Conservation (phyloP, 30 jellyfish, hydroid and myxozoan genomes). For the Pseudorhiza aurosa region DNA sequence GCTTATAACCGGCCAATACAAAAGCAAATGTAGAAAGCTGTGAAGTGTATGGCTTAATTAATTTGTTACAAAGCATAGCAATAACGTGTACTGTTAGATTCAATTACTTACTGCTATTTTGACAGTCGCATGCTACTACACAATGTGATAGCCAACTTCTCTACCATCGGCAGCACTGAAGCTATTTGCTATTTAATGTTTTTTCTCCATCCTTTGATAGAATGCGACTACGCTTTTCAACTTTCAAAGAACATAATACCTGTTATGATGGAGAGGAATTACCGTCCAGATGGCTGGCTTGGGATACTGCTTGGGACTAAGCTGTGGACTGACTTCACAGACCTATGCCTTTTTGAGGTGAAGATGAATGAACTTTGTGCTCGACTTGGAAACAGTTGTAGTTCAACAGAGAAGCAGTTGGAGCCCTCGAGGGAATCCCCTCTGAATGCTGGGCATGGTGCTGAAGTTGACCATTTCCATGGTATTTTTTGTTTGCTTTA, state of each 20-base stretch:
- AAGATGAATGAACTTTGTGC: not conserved
- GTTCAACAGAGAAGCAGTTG: not conserved
- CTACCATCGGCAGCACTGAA: too few species aligned
- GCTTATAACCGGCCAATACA: too few species aligned
- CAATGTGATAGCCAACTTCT: too few species aligned
- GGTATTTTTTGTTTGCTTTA: too few species aligned
- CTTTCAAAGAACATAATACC: slow-evolving; percentile 53
- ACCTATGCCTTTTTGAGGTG: not conserved
- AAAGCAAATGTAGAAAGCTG: too few species aligned
- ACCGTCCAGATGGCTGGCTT: slow-evolving; percentile 85
- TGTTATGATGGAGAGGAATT: slow-evolving; percentile 56
- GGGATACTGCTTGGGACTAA: slow-evolving; percentile 79
- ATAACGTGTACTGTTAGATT: too few species aligned
- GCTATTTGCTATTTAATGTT: too few species aligned
- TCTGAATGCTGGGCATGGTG: not conserved
- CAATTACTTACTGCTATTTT: too few species aligned
- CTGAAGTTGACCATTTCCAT: not conserved
- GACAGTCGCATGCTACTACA: too few species aligned
- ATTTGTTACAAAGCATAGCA: too few species aligned
- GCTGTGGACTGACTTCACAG: slow-evolving; percentile 68
- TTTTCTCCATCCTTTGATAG: slow-evolving; percentile 12
- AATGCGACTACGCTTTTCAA: slow-evolving; percentile 83
- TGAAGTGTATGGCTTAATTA: too few species aligned
- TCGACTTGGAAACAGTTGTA: not conserved
- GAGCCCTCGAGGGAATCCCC: not conserved